Base-by-base conservation (phyloP, 2,113 vertebrate genomes). In the Malurus alboscapulatus region DNA sequence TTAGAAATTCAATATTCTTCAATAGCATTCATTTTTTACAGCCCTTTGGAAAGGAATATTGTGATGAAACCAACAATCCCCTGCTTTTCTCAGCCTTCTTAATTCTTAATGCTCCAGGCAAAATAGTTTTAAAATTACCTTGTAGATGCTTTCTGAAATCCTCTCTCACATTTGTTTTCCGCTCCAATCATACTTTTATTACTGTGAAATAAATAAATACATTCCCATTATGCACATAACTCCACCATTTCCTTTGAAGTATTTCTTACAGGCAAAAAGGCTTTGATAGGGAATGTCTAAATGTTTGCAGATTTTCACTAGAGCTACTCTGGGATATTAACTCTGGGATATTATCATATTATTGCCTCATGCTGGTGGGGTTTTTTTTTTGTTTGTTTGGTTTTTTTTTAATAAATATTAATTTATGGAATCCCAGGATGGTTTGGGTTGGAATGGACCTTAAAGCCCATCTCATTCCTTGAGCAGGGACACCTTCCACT, bases 151-250 rank as follows among this genome's bases (percentile, higher is more conserved):
- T 91, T 87, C 74, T 73, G 34, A 84, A 94, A 92, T 93, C 73
- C 27, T 69, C 61, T 50, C 54, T 76, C 48, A 6, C 54, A 50
- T 92, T 94, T 95, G 88, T 79, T 95, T 96, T 82, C 80, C 1
- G 1, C 85, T 95, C 21, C 3, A 87, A 92, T 92, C 66, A 27
- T 8, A 24, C 47, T 84, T 89, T 72, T 84, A 93, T 84, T 84
- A 18, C 73, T 47, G 79, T 87, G 62, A 95, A 93, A 89, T 84
- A 95, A 94, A 84, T 94, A 89, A 91, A 91, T 85, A 26, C 29
- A 30, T 89, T 87, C 48, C 22, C 65, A 89, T 84, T 85, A 84
- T 67, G 48, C 74, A 50, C 36, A 44, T 22, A 90, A 72, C 30
- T 44, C 57, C 44, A 8, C 36, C 6, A 6, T 84, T 86, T 55